Evolutionary conservation across 2,797 vertebrate species (phyloP), one percentile per base, ranked within the genome.

Genomic region (Pterois miles): DNA sequence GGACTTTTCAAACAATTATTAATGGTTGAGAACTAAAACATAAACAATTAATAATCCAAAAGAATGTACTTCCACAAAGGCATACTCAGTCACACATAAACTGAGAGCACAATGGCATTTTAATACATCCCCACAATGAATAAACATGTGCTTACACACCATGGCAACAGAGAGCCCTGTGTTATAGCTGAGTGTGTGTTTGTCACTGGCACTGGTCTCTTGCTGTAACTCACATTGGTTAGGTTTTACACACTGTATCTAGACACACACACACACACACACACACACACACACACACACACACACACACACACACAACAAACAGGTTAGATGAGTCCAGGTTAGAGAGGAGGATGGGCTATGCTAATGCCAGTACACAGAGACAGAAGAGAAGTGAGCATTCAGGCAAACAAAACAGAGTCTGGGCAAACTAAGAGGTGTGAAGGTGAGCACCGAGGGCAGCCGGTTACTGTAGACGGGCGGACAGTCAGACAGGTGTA

Each of bases 321-420:
- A 97, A 98, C 97, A 97, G 97, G 97, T 98, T 96, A 82, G 96
- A 96, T 96, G 92, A 97, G 96, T 95, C 88, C 93, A 95, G 95
- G 96, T 96, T 94, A 93, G 91, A 65, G 50, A 58, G 96, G 95
- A 97, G 96, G 96, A 93, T 89, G 93, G 91, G 65, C 86, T 87
- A 85, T 94, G 77, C 93, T 96, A 95, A 96, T 97, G 86, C 94
- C 93, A 92, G 89, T 88, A 85, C 91, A 81, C 36, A 62, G 22
- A 56, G 34, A 58, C 12, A 60, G 40, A 77, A 58, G 16, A 60
- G 40, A 77, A 82, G 63, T 91, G 16, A 57, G 54, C 57, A 43
- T 52, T 64, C 74, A 77, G 68, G 46, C 20, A 90, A 91, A 54
- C 65, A 74, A 86, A 85, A 68, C 90, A 18, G 38, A 80, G 53